Base-by-base conservation (phyloP, 1,140 invertebrate species). In the Antheraea pernyi region DNA sequence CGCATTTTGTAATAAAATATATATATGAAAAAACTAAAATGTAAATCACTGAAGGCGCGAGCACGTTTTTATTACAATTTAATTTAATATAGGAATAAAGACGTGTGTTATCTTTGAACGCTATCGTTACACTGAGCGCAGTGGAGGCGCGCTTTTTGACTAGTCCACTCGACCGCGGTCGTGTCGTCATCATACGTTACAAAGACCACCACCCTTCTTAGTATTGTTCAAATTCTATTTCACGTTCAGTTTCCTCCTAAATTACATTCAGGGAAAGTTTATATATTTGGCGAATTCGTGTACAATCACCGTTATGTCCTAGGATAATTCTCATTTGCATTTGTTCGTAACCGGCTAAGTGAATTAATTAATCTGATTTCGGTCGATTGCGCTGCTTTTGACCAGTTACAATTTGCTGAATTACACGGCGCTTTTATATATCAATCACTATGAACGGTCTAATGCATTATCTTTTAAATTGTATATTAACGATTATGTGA, bases 51-150 rank as follows among this genome's bases (percentile, higher is more conserved):
- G 67, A 68, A 68, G 60, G 73, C 69, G 37, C 70, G 70, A 73
- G 69, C 74, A 67, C 72, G 63, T 71, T 60, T 68, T n/a, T 58
- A 58, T 58, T 59, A 30, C 36, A 66, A 22, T 69, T 59, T 68
- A 19, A 42, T 73, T 53, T 30, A 64, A 67, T 59, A 18, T 75
- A 69, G 36, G 61, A 66, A 67, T 48, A 61, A 73, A 69, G 72
- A 69, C 88, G 86, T 88, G 77, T 78, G 77, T 75, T 74, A 76
- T 61, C 72, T 59, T 69, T 69, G 80, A 86, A 81, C 75, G 86
- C 86, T 85, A 84, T 83, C 84, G 79, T 69, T 77, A 73, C 67
- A 91, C 85, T 91, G 86, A 89, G 81, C 76, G 72, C 71, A 36
- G 75, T 70, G 77, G 70, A 65, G 62, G 68, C 63, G 73, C 72